These are phyloP conservation scores for Drosophila micromelanica DNA, from an alignment of 1,140 invertebrate genomes.

Conservation along the genomic window DNA sequence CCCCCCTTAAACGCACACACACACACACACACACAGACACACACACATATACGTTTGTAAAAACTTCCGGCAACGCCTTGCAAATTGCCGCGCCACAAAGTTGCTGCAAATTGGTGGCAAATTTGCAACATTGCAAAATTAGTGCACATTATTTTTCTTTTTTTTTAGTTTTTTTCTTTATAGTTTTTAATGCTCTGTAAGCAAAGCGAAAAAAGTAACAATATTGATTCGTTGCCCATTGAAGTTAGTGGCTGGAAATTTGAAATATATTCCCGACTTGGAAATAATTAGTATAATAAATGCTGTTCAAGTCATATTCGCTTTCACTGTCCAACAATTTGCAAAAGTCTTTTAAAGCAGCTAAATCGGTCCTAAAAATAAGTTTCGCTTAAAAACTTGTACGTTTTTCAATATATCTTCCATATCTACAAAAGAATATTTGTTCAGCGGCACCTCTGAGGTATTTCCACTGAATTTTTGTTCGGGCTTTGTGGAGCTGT, in stretches of 20 bases:
- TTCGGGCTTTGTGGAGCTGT: not conserved
- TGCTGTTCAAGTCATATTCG: too few relatives aligned
- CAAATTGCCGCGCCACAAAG: conserved; percentile 31
- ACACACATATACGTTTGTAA: not conserved
- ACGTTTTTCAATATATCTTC: too few relatives aligned
- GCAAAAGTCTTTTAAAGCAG: too few relatives aligned
- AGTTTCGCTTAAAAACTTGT: too few relatives aligned
- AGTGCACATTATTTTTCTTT: conserved; percentile 38
- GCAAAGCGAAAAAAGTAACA: not conserved
- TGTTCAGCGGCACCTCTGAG: too few relatives aligned
- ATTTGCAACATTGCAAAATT: conserved; percentile 55
- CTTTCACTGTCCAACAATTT: too few relatives aligned
- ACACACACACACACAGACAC: conserved; percentile 2
- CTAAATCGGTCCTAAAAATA: too few relatives aligned
- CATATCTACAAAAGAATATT: too few relatives aligned
- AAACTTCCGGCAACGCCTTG: conserved; percentile 48
- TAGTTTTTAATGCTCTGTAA: not conserved
- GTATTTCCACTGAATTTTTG: not conserved
- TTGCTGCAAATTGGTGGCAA: conserved; percentile 41
- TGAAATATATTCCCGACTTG: too few relatives aligned
- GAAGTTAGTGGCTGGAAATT: not conserved
- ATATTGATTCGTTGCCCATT: not conserved
- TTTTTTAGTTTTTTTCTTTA: not conserved
- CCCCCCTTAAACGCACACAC: not conserved
- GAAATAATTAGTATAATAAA: too few relatives aligned